These are phyloP conservation scores for Menura novaehollandiae DNA, from an alignment of 2,113 vertebrate species.

Conservation along the genomic window DNA sequence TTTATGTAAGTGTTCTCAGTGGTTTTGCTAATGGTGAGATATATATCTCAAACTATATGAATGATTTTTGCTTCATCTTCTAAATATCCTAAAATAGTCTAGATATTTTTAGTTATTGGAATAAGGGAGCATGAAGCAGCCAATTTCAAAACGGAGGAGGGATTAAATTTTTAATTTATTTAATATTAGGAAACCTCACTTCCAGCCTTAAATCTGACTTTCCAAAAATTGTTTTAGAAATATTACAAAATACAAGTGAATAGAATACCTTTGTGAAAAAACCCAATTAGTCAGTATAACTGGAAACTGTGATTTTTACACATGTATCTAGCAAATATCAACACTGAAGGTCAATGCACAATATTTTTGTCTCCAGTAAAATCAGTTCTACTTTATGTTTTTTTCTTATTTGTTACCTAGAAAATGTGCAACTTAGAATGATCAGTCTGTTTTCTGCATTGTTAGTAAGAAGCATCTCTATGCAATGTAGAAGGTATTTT, in stretches of 20 bases:
- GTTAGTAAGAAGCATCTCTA: neutral
- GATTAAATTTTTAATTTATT: neutral
- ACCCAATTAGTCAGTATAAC: neutral
- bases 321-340: neutral
- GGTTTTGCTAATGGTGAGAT: neutral
- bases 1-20: constrained; percentile 82
- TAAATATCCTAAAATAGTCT: neutral
- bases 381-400: neutral
- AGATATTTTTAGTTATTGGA: neutral
- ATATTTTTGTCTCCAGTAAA: neutral
- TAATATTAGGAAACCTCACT: neutral
- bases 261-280: neutral
- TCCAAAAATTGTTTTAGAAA: neutral
- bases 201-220: neutral
- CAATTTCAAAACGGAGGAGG: neutral
- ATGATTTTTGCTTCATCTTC: neutral
- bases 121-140: neutral
- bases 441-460: neutral
- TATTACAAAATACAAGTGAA: neutral
- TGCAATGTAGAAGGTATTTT: neutral
- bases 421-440: neutral
- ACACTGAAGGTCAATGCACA: neutral
- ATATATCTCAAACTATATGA: neutral
- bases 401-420: neutral
- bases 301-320: neutral